phyloP scores from a whole-genome alignment of 2,888 invertebrate species.

The Ditylenchus weischeri region DNA sequence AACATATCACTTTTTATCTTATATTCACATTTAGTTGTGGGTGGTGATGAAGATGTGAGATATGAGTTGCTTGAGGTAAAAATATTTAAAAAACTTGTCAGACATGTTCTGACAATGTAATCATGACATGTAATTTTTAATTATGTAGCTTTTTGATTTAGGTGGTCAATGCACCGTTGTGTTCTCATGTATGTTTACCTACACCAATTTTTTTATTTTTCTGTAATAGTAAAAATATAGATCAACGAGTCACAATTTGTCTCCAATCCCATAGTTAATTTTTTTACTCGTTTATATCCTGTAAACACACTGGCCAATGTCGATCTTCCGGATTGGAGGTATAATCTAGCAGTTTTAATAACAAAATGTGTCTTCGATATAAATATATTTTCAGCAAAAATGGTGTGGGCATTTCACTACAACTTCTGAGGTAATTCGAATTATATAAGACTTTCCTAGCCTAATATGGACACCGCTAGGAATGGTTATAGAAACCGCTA shows the following conservation, averaged over 20 bases:
- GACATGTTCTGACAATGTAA: no score
- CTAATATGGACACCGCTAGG: no score
- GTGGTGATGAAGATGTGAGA: slow-evolving; percentile 45
- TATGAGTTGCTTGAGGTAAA: slow-evolving; percentile 32
- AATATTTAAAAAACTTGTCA: no score
- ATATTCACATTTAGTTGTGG: slow-evolving; percentile 25
- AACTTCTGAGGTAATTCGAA: no score
- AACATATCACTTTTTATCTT: not conserved
- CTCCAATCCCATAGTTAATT: slow-evolving; percentile 44
- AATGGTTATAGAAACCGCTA: no score
- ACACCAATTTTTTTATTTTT: not conserved
- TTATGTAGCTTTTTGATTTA: no score
- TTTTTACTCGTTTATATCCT: slow-evolving; percentile 25
- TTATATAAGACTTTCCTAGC: no score
- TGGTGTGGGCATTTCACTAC: slow-evolving; percentile 40
- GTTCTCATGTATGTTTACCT: slow-evolving; percentile 38
- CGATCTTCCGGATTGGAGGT: slow-evolving; percentile 46
- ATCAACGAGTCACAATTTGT: slow-evolving; percentile 42
- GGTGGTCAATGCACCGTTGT: slow-evolving; percentile 40
- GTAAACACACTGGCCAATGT: slow-evolving; percentile 14
- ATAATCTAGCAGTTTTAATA: no score
- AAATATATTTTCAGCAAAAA: slow-evolving; percentile 24
- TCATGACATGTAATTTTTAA: no score
- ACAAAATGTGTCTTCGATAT: not conserved
- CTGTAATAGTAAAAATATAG: not conserved